Base-by-base conservation (phyloP, 2,888 invertebrate species). In the Branchinecta sandiegonensis region DNA sequence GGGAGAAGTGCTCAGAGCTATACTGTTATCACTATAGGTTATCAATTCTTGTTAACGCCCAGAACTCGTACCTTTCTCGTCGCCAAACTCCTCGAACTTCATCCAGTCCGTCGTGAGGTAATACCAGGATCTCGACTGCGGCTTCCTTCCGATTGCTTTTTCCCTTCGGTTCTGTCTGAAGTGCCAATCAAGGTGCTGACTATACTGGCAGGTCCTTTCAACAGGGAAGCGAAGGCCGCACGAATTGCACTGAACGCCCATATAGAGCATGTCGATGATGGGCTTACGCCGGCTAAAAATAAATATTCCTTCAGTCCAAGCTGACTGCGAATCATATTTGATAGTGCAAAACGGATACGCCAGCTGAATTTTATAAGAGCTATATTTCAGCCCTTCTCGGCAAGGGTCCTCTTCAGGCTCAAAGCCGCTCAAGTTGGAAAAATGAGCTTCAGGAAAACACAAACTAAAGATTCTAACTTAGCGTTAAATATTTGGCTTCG, bases 111-210 rank as follows among this genome's bases (percentile, higher is more conserved):
- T 83, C 47, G 89, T 81, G 75, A 89, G 87, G 76, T 93, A 94
- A 78, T 90, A 94, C 93, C 94, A 95, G 75, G 86, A 85, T 5
- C 95, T 81, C 47, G 87, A 87, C 75, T 89, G 88, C 0, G 91
- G 89, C 67, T 90, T 86, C 12, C 90, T 82, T 0, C 88, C 86
- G 0, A 89, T 88, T 76, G 91, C 91, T 72, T 92, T 85, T 74
- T 92, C 93, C 68, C 88, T 83, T 2, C 93, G 81, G 80, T 97
- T 97, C 78, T 93, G 91, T 0, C 94, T 81, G 81, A 97, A 97
- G 80, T 99, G 99, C 96, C 97, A 97, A 80, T 99, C 97, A 70
- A 97, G 83, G 80, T 99, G 99, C 77, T 92, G 90, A 74, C 88
- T 89, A 79, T 96, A 99, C 71, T 89, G 85, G 73, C 88, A 88